Evolutionary conservation across 2,888 invertebrate genomes (phyloP), one percentile per base, ranked within the genome.

Genomic region (Blastobasis adustella): DNA sequence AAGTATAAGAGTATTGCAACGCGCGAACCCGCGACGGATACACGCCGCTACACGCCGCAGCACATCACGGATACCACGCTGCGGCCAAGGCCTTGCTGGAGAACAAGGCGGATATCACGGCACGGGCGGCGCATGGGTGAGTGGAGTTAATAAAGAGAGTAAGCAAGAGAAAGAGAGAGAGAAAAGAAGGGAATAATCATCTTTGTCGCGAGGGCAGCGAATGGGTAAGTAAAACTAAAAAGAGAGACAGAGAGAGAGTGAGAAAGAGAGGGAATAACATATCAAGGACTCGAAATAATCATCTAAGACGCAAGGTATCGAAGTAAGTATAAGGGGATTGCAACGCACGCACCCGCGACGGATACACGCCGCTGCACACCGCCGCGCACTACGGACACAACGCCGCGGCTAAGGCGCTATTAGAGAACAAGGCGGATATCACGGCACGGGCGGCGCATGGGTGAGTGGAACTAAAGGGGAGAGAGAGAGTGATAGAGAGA

Each of bases 381-480:
- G 98, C 99, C 5, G 96, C 97, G 50, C 99, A 99, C 76, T 98
- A 98, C 81, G 99, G 98, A 0, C 98, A 98, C 83, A 91, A 95
- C 51, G 95, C 95, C 57, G 96, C 98, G 91, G 96, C 98, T 8
- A 91, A 95, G 54, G 94, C 96, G 51, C 89, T n/a, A n/a, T n/a
- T 99, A 47, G 96, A 96, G 58, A 95, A 96, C 56, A 94, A 94
- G 52, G 98, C 98, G 0, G 94, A 95, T 65, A 96, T 98, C 49
- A 93, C 95, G 59, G 93, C 94, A 4, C 90, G 89, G 45, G 95
- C 95, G 0, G 90, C 91, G 6, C 92, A 94, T 53, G 96, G 96
- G 86, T 85, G 57, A 51, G 55, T 43, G 9, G 40, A 8, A 23
- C 23, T 23, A 23, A 23, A 3, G 1, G 3, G 23, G 23, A 23